phyloP scores from a whole-genome alignment of 2,797 vertebrate genomes.

The Chromis chromis region DNA sequence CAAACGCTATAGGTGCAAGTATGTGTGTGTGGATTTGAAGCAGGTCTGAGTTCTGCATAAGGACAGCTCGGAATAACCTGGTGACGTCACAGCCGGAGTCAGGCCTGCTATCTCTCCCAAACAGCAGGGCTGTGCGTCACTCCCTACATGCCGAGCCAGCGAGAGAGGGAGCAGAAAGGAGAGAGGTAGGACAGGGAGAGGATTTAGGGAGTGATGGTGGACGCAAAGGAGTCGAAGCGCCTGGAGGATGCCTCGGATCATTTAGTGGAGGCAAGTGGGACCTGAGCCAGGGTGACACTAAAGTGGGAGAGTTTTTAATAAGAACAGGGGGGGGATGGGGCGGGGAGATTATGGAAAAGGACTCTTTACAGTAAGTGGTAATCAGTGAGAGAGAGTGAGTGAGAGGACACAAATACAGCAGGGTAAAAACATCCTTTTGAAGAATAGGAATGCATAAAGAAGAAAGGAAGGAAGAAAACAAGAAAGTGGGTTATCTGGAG shows the following conservation, averaged over 20 bases:
- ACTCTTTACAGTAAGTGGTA: slow-evolving; percentile 43
- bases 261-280: slow-evolving; percentile 56
- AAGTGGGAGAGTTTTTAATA: slow-evolving; percentile 66
- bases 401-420: slow-evolving; percentile 24
- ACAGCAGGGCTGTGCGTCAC: slow-evolving; percentile 74
- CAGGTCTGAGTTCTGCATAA: slow-evolving; percentile 47
- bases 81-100: slow-evolving; percentile 69
- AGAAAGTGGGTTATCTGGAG: background rate
- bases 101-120: slow-evolving; percentile 62
- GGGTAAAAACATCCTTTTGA: slow-evolving; percentile 18
- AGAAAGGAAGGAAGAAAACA: slow-evolving; percentile 15
- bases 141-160: slow-evolving; percentile 47
- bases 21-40: slow-evolving; percentile 19
- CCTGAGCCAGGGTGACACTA: slow-evolving; percentile 48
- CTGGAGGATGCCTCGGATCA: slow-evolving; percentile 60
- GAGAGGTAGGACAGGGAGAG: slow-evolving; percentile 21
- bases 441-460: slow-evolving; percentile 21
- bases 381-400: slow-evolving; percentile 35
- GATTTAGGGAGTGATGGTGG: slow-evolving; percentile 21
- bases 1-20: slow-evolving; percentile 2
- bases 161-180: slow-evolving; percentile 16
- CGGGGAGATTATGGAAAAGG: slow-evolving; percentile 28
- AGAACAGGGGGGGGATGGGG: slow-evolving; percentile 36
- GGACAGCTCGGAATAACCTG: slow-evolving; percentile 68
- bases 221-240: slow-evolving; percentile 36